Evolutionary conservation across 2,113 vertebrate species (phyloP).

Genomic region (Lepus timidus): DNA sequence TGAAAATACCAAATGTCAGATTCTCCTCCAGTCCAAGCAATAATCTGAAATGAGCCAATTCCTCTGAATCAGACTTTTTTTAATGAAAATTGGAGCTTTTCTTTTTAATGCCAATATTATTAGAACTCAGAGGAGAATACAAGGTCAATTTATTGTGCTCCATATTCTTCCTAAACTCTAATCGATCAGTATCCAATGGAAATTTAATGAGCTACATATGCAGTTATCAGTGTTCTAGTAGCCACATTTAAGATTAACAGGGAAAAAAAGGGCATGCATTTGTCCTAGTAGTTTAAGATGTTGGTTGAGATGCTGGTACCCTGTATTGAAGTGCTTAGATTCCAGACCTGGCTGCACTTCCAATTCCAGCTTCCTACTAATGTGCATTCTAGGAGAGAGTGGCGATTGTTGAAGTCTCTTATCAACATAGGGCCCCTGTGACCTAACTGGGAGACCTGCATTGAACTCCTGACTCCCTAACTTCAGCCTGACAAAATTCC

Average conservation of each 20-base stretch:
- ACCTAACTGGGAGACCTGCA: too few relatives aligned
- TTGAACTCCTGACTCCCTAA: not conserved
- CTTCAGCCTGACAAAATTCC: too few relatives aligned
- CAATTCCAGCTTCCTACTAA: too few relatives aligned
- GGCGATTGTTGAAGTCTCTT: too few relatives aligned
- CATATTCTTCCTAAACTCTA: not conserved
- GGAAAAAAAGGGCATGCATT: too few relatives aligned
- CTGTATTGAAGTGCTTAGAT: too few relatives aligned
- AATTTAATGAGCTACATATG: not conserved
- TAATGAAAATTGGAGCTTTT: constrained; percentile 77
- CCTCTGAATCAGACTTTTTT: constrained; percentile 76
- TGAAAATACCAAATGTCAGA: constrained; percentile 84
- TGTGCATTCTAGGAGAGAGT: too few relatives aligned
- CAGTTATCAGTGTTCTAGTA: constrained; percentile 29
- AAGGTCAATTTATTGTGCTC: constrained; percentile 49
- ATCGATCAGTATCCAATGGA: not conserved
- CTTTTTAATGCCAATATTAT: constrained; percentile 66
- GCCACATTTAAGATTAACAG: not conserved
- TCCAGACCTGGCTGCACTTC: too few relatives aligned
- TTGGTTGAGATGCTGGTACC: too few relatives aligned
- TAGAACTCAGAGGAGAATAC: constrained; percentile 68
- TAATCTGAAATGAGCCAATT: constrained; percentile 78
- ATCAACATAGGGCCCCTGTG: too few relatives aligned
- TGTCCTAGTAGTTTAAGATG: too few relatives aligned
- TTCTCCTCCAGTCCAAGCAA: constrained; percentile 77